Evolutionary conservation across 2,113 vertebrate genomes (phyloP).

Genomic region (Hippocampus barbouri): DNA sequence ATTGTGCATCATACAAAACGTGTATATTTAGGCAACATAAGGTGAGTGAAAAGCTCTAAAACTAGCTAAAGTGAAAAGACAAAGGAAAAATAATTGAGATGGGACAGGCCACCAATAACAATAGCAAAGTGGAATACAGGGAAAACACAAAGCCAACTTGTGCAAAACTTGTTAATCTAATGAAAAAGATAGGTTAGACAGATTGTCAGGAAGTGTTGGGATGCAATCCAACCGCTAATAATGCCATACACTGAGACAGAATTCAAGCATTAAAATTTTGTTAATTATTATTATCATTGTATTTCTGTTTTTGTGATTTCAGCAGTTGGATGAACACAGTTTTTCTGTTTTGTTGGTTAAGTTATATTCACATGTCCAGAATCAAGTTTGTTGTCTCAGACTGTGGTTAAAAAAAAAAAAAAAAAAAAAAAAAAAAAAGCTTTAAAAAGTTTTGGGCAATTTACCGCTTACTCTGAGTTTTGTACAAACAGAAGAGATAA

Average conservation of each 20-base stretch:
- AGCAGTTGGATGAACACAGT: background rate
- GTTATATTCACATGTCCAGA: no score
- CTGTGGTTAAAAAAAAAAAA: no score
- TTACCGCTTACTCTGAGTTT: slow-evolving; percentile 16
- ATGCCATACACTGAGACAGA: background rate
- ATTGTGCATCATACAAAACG: background rate
- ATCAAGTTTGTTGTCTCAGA: no score
- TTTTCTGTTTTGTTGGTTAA: background rate
- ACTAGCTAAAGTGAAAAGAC: slow-evolving; percentile 1
- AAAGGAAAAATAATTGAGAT: slow-evolving; percentile 37
- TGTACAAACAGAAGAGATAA: slow-evolving; percentile 33
- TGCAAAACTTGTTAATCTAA: slow-evolving; percentile 40
- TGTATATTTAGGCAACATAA: slow-evolving; percentile 4
- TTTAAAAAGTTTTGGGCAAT: slow-evolving; percentile 43
- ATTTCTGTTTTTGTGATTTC: background rate
- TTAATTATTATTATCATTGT: background rate
- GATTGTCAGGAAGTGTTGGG: slow-evolving; percentile 46
- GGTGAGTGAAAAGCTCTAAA: slow-evolving; percentile 12
- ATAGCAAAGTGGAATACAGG: slow-evolving; percentile 39
- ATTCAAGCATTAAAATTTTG: background rate
- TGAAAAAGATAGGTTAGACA: slow-evolving; percentile 33
- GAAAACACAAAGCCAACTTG: slow-evolving; percentile 36
- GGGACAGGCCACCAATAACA: slow-evolving; percentile 30
- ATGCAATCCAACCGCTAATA: slow-evolving; percentile 9
- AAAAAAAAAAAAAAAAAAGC: no score